These are phyloP conservation scores for Lophius piscatorius DNA, from an alignment of 2,113 vertebrate genomes.

Conservation along the genomic window DNA sequence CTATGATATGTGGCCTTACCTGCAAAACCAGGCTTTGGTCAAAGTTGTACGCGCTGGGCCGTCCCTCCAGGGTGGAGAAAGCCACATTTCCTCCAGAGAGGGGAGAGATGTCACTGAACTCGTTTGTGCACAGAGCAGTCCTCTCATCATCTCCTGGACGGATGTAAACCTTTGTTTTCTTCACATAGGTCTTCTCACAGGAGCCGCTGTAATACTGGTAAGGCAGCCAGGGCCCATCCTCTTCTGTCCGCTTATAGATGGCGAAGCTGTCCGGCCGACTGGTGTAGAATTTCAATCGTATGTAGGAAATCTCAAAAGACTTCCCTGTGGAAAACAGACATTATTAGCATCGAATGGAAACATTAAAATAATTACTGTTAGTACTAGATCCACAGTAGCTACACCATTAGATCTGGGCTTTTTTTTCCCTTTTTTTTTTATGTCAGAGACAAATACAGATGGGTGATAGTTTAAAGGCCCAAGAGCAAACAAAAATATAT, in stretches of 20 bases:
- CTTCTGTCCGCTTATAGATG: conserved; percentile 86
- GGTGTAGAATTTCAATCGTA: conserved; percentile 93
- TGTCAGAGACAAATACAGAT: conserved; percentile 34
- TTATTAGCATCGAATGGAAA: conserved; percentile 26
- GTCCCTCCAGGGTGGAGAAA: conserved; percentile 94
- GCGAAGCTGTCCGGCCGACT: conserved; percentile 94
- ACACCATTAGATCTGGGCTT: conserved; percentile 11
- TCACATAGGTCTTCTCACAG: conserved; percentile 85
- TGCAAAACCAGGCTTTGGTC: conserved; percentile 87
- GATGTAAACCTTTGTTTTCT: conserved; percentile 74
- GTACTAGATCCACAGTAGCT: conserved; percentile 21
- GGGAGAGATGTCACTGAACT: conserved; percentile 97
- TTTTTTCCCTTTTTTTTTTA: too few relatives aligned
- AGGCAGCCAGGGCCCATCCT: conserved; percentile 84
- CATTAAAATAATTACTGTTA: conserved; percentile 7
- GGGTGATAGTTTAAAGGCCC: conserved; percentile 41
- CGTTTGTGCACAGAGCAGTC: conserved; percentile 88
- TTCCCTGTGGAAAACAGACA: conserved; percentile 83
- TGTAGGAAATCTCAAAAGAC: conserved; percentile 94
- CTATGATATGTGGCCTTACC: conserved; percentile 80
- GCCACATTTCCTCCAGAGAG: conserved; percentile 94
- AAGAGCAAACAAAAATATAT: conserved; percentile 24
- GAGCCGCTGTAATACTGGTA: conserved; percentile 96
- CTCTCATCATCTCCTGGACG: conserved; percentile 86
- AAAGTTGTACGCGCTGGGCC: conserved; percentile 93